Evolutionary conservation across 2,113 vertebrate genomes (phyloP).

Genomic region (Diphyllodes magnificus): DNA sequence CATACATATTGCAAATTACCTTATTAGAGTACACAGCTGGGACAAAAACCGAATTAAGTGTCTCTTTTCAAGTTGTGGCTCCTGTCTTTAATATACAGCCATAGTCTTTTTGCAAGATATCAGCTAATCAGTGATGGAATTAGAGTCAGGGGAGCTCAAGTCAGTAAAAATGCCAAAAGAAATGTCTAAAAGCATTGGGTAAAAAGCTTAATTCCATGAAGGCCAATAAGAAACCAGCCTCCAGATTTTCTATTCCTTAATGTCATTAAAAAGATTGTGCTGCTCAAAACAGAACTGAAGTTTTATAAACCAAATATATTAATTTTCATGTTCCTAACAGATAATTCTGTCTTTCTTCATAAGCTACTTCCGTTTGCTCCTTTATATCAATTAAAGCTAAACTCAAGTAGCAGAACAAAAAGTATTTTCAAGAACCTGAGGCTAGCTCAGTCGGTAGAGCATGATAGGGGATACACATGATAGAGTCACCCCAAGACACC

Average conservation of each 20-base stretch:
- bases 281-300: neutral
- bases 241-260: neutral
- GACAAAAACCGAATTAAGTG: neutral
- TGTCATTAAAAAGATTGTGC: neutral
- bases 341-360: neutral
- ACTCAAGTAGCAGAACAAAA: neutral
- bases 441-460: too few relatives aligned
- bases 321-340: neutral
- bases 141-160: neutral
- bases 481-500: too few relatives aligned
- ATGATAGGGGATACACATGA: too few relatives aligned
- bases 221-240: neutral
- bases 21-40: neutral
- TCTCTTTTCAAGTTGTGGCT: neutral
- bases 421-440: neutral
- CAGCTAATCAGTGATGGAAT: neutral
- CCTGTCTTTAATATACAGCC: neutral
- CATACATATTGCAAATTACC: neutral
- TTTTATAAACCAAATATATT: neutral
- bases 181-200: neutral
- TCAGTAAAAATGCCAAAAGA: neutral
- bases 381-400: neutral
- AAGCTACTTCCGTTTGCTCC: neutral
- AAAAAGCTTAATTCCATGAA: neutral
- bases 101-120: neutral